Evolutionary conservation across 2,888 invertebrate species (phyloP).

Genomic region (Hydropsyche betteni): DNA sequence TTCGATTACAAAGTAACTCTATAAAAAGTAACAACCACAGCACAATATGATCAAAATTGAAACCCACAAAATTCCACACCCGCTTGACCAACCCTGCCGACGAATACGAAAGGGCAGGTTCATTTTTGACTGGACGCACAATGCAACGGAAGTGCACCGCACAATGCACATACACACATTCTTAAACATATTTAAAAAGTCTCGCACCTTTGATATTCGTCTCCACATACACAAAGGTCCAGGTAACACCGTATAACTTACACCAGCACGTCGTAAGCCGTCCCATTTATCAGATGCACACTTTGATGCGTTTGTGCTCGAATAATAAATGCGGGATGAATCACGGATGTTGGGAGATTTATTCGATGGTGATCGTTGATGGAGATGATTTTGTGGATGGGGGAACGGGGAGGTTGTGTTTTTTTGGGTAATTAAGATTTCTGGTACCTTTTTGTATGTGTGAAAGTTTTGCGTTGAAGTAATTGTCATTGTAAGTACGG

Average conservation of each 20-base stretch:
- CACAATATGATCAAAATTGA: too few species aligned
- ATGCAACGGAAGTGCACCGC: constrained; percentile 49
- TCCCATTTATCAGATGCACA: constrained; percentile 35
- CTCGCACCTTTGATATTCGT: not conserved
- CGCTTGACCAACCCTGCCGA: constrained; percentile 14
- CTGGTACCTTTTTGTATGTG: too few species aligned
- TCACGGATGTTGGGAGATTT: too few species aligned
- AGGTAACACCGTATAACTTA: constrained; percentile 7
- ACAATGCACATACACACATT: constrained; percentile 34
- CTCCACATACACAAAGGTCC: not conserved
- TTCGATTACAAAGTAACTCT: too few species aligned
- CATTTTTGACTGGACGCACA: constrained; percentile 44
- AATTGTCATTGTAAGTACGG: too few species aligned
- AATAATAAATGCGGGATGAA: too few species aligned
- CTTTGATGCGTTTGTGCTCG: constrained; percentile 9
- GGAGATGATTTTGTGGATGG: too few species aligned
- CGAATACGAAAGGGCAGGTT: constrained; percentile 29
- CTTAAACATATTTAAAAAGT: not conserved
- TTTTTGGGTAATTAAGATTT: too few species aligned
- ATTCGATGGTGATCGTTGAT: too few species aligned
- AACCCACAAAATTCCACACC: not conserved
- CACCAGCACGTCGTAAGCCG: constrained; percentile 28
- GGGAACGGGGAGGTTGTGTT: too few species aligned
- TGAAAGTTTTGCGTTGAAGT: too few species aligned
- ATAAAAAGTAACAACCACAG: too few species aligned